Conservation (phyloP, 1,140 invertebrate species). For the Stegodyphus dumicola region DNA sequence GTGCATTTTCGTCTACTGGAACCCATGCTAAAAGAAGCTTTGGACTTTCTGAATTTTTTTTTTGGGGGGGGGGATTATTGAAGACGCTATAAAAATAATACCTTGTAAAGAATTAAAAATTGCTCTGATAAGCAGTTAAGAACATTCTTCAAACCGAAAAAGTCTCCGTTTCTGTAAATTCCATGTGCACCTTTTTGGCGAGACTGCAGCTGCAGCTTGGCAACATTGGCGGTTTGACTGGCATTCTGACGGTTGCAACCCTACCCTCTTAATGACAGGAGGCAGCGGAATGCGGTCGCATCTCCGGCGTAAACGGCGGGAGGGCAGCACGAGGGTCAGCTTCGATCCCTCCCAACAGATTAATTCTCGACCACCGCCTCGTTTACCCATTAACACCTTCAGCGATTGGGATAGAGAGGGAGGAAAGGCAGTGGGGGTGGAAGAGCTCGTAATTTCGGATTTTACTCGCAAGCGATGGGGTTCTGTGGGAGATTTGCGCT, state of each 20-base stretch:
- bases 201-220: not conserved
- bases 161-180: too few relatives aligned
- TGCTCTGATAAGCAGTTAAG: too few relatives aligned
- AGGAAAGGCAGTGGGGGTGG: not conserved
- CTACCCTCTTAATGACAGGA: slow-evolving; percentile 49
- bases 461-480: slow-evolving; percentile 14
- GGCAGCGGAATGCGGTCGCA: not conserved
- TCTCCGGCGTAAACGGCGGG: slow-evolving; percentile 6
- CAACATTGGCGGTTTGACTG: not conserved
- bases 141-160: too few relatives aligned
- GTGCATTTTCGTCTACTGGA: too few relatives aligned
- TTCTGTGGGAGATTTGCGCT: slow-evolving; percentile 10
- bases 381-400: slow-evolving; percentile 51
- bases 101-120: too few relatives aligned
- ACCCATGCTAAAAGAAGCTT: too few relatives aligned
- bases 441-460: slow-evolving; percentile 31
- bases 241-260: slow-evolving; percentile 27
- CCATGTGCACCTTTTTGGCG: not conserved
- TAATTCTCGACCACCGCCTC: slow-evolving; percentile 58
- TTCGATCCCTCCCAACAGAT: slow-evolving; percentile 50
- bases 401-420: not conserved
- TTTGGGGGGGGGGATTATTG: too few relatives aligned
- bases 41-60: too few relatives aligned
- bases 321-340: slow-evolving; percentile 32
- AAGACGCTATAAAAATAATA: too few relatives aligned